These are phyloP conservation scores for Typhlichthys subterraneus DNA, from an alignment of 2,797 vertebrate species.

Conservation along the genomic window DNA sequence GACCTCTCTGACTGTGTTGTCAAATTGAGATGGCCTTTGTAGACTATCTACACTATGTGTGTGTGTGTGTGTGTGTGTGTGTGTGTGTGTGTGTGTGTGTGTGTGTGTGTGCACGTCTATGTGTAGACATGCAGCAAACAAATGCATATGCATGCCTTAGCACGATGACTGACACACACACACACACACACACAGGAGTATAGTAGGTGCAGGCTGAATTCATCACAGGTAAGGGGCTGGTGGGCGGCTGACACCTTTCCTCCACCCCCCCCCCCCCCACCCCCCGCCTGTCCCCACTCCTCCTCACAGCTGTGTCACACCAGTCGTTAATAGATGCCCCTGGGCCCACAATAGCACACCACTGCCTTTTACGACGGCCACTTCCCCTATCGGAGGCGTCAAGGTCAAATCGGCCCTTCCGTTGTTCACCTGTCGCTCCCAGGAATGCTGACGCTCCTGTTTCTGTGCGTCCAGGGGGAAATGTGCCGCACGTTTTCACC, in stretches of 20 bases:
- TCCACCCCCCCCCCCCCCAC: constrained; percentile 22
- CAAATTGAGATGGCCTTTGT: too few species aligned
- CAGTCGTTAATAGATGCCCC: constrained; percentile 78
- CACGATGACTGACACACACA: too few species aligned
- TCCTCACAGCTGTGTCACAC: constrained; percentile 72
- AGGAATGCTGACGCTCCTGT: constrained; percentile 72
- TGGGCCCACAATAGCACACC: constrained; percentile 76
- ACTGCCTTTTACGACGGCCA: constrained; percentile 75
- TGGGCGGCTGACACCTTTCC: constrained; percentile 69
- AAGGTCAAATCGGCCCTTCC: constrained; percentile 73
- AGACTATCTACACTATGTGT: too few species aligned
- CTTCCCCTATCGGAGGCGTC: constrained; percentile 54
- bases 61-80: too few species aligned
- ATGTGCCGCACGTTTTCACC: constrained; percentile 1
- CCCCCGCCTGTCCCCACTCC: constrained; percentile 42
- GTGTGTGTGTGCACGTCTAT: too few species aligned
- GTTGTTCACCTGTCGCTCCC: constrained; percentile 74
- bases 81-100: too few species aligned
- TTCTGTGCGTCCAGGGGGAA: constrained; percentile 36
- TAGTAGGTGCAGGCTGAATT: constrained; percentile 29
- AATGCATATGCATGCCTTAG: too few species aligned
- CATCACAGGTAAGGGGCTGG: constrained; percentile 54
- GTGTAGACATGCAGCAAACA: too few species aligned
- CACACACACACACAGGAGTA: too few species aligned
- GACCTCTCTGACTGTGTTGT: too few species aligned